Evolutionary conservation across 2,888 invertebrate genomes (phyloP).

Genomic region (Dinocampus coccinellae): DNA sequence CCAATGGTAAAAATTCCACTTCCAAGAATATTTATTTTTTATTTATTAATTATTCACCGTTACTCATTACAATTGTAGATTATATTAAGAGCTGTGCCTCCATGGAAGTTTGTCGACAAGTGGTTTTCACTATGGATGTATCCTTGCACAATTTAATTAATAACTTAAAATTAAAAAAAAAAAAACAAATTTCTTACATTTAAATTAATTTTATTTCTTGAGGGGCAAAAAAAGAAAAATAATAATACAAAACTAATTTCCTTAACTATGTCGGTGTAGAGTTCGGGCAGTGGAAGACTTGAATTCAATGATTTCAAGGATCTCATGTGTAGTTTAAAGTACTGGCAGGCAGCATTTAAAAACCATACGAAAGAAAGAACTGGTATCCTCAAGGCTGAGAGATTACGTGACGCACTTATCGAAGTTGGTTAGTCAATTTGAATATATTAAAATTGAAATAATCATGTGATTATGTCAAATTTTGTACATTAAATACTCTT

Average conservation of each 20-base stretch:
- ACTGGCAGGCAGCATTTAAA: slow-evolving; percentile 92
- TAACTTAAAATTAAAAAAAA: neutral
- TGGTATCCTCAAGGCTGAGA: slow-evolving; percentile 88
- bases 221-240: neutral
- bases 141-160: slow-evolving; percentile 69
- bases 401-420: slow-evolving; percentile 84
- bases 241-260: slow-evolving; percentile 14
- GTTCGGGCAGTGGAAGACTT: slow-evolving; percentile 83
- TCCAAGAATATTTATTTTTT: too few relatives aligned
- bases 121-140: slow-evolving; percentile 90
- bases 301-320: slow-evolving; percentile 90
- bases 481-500: neutral
- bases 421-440: slow-evolving; percentile 77
- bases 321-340: slow-evolving; percentile 90
- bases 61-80: slow-evolving; percentile 71
- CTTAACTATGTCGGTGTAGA: slow-evolving; percentile 69
- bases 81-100: slow-evolving; percentile 95
- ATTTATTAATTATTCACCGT: neutral
- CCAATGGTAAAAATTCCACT: slow-evolving; percentile 76
- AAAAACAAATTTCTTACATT: slow-evolving; percentile 4
- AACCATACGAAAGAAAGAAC: slow-evolving; percentile 92
- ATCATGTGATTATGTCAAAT: neutral
- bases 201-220: neutral
- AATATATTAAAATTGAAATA: neutral
- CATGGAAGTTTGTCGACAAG: slow-evolving; percentile 91